Evolutionary conservation across 2,888 invertebrate genomes (phyloP).

Genomic region (Drosophila sordidula): DNA sequence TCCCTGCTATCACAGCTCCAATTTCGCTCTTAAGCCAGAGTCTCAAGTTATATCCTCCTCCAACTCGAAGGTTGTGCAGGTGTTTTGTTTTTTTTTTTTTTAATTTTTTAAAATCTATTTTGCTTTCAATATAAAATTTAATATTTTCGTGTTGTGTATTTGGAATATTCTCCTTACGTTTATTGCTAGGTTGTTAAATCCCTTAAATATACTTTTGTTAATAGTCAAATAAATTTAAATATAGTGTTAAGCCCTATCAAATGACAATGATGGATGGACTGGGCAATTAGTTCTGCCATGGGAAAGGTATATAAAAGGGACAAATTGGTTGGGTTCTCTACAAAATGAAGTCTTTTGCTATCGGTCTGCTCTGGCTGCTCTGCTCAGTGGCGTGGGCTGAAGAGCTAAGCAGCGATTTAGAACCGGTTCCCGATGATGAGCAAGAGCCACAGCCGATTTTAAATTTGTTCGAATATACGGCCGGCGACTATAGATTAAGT

Average conservation of each 20-base stretch:
- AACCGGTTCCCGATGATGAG: background rate
- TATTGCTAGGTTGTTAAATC: background rate
- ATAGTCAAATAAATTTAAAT: too few relatives aligned
- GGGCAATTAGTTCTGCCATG: background rate
- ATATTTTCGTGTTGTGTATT: background rate
- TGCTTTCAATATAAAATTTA: too few relatives aligned
- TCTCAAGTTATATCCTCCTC: too few relatives aligned
- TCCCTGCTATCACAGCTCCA: too few relatives aligned
- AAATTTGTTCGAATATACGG: background rate
- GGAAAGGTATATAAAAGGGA: slow-evolving; percentile 9
- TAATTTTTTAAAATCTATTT: too few relatives aligned
- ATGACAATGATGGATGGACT: slow-evolving; percentile 44
- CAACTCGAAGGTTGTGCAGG: too few relatives aligned
- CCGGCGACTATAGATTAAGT: slow-evolving; percentile 4
- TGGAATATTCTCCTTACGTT: background rate
- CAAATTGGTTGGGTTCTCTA: background rate
- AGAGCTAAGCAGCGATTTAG: background rate
- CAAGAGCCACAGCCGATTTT: background rate
- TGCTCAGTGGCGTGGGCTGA: slow-evolving; percentile 8
- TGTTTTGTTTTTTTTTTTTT: too few relatives aligned
- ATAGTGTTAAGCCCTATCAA: slow-evolving; percentile 17
- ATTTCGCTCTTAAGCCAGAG: too few relatives aligned
- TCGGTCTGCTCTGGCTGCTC: slow-evolving; percentile 12
- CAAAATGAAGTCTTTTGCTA: slow-evolving; percentile 24
- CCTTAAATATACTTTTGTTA: background rate